phyloP scores from a whole-genome alignment of 1,140 invertebrate genomes.

The Hypothenemus hampei region DNA sequence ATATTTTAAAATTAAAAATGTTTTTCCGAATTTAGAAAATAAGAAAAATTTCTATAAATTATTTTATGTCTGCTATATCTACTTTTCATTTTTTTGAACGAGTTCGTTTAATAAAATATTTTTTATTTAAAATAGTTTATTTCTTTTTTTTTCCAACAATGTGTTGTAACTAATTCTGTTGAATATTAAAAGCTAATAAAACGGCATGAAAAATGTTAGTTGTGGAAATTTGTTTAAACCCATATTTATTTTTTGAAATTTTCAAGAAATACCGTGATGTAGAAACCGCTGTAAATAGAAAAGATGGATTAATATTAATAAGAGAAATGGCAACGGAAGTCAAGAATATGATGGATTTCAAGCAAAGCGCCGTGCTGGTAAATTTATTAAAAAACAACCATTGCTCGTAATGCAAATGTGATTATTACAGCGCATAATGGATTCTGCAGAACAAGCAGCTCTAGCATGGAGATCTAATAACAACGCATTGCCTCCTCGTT shows the following conservation, averaged over 20 bases:
- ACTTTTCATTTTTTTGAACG: no score
- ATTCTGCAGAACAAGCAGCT: conserved; percentile 79
- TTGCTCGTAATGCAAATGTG: not conserved
- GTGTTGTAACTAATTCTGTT: no score
- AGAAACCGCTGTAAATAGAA: conserved; percentile 65
- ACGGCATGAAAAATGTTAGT: no score
- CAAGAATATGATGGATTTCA: conserved; percentile 87
- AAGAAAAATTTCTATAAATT: no score
- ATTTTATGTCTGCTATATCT: no score
- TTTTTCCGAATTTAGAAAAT: no score
- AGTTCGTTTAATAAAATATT: no score
- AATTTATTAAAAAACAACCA: conserved; percentile 38
- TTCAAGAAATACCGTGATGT: conserved; percentile 68
- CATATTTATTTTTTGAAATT: conserved; percentile 6
- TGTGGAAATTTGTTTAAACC: no score
- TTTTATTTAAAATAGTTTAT: no score
- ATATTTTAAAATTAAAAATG: no score
- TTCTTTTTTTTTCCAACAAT: no score
- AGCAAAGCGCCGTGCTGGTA: conserved; percentile 84
- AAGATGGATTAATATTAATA: conserved; percentile 77
- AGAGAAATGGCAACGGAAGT: conserved; percentile 79
- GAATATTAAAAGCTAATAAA: no score
- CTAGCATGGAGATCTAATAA: conserved; percentile 57
- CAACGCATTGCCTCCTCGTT: conserved; percentile 46
- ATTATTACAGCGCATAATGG: conserved; percentile 71